Evolutionary conservation across 2,113 vertebrate genomes (phyloP), one percentile per base, ranked within the genome.

Genomic region (Irena cyanogastra): DNA sequence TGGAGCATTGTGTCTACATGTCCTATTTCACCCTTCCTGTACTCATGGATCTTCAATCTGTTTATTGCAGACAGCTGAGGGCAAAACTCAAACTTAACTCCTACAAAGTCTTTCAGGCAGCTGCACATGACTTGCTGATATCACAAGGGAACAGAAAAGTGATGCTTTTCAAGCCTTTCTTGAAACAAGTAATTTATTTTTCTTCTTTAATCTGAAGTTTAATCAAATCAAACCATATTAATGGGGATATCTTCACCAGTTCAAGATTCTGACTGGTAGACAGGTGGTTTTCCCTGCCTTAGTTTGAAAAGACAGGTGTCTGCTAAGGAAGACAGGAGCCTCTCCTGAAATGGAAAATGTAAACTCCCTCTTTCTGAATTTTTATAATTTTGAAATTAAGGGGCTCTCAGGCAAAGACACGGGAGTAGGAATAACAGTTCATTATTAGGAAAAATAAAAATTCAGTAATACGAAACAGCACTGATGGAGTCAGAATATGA

Each of bases 1-100:
- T 15, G 19, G 33, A 60, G 28, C 2, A 3, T n/a, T 0, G 0
- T 63, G 65, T 49, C 44, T 72, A 9, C 24, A 41, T 22, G 50
- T 82, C 37, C 45, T 10, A 0, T 60, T 26, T 79, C 57, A 87
- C 16, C 11, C 28, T 47, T 26, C 52, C 52, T 66, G 26, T 8
- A 33, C 13, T 60, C 39, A 45, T 1, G 1, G 22, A 60, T n/a
- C 11, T 83, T 89, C 33, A 53, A 44, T 45, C 56, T 59, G 6
- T 84, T 83, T 85, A 39, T 64, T 94, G 15, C 4, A 8, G 39
- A 37, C 27, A 79, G 22, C 13, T 79, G 60, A 79, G 30, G 22
- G 13, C 16, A 91, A 84, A 78, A 68, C 35, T 41, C 63, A 80
- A 33, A 50, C 35, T 45, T 49, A 26, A 54, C 11, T 94, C 26